Percentiles rank a stretch among this genome's conserved stretches.
Evolutionary conservation across 2,113 vertebrate species (phyloP).

Genomic region (Rhynchopsitta pachyrhyncha): DNA sequence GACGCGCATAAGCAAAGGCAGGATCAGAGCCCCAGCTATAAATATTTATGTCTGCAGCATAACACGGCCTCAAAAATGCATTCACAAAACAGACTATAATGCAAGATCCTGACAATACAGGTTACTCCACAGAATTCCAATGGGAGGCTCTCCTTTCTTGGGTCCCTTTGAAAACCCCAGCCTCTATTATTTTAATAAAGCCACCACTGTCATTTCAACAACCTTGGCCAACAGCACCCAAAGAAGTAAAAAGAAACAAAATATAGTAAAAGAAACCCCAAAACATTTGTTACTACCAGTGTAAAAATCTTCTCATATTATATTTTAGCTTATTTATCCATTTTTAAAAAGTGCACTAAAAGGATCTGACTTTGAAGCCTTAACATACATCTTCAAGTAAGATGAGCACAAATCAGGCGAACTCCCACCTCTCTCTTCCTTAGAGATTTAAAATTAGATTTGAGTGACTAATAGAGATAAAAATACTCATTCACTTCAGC

Average conservation of each 20-base stretch:
- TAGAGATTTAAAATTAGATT: constrained; percentile 43
- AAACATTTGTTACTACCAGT: neutral
- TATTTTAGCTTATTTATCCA: neutral
- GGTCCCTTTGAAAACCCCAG: neutral
- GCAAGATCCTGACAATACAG: constrained; percentile 7
- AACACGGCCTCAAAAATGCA: constrained; percentile 21
- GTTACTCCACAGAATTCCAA: neutral
- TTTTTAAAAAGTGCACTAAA: constrained; percentile 39
- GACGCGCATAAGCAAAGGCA: constrained; percentile 48
- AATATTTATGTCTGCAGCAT: constrained; percentile 55
- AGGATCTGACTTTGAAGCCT: constrained; percentile 4
- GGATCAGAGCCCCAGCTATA: constrained; percentile 48
- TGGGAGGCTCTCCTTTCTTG: neutral
- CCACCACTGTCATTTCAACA: neutral
- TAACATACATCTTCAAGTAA: constrained; percentile 49
- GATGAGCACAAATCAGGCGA: constrained; percentile 47
- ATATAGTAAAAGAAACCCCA: neutral
- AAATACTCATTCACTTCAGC: constrained; percentile 30
- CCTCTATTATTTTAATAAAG: neutral
- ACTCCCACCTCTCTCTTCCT: constrained; percentile 21
- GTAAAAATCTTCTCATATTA: neutral
- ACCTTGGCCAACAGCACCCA: neutral
- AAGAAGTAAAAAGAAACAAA: constrained; percentile 11
- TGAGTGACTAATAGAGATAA: constrained; percentile 46
- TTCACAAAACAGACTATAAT: constrained; percentile 38